Evolutionary conservation across 64 coral and sea anemone species (phyloP).

Genomic region (Montipora foliosa): DNA sequence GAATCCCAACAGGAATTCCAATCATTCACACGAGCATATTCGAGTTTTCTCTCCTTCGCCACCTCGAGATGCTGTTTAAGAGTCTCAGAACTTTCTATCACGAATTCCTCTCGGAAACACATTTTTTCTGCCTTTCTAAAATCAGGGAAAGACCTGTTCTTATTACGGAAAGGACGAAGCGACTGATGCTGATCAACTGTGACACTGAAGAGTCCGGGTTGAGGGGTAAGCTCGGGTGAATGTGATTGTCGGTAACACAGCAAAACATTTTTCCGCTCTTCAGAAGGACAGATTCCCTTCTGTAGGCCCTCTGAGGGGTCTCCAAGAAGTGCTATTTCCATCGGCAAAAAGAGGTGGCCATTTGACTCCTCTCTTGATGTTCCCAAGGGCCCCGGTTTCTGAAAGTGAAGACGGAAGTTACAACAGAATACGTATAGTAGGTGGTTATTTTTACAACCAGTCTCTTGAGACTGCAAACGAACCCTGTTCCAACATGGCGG

Average conservation of each 20-base stretch:
- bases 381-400: not conserved
- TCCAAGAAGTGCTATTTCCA: not conserved
- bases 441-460: no score
- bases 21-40: not conserved
- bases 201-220: not conserved
- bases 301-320: not conserved
- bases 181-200: not conserved
- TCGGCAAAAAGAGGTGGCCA: not conserved
- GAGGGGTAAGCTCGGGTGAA: not conserved
- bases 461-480: no score
- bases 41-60: not conserved
- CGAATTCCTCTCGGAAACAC: not conserved
- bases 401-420: not conserved
- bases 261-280: not conserved
- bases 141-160: not conserved
- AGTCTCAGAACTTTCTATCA: not conserved
- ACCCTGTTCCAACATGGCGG: no score
- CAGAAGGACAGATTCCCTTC: not conserved
- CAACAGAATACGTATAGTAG: not conserved
- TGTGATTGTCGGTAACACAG: not conserved
- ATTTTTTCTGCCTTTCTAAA: not conserved
- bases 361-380: not conserved
- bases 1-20: not conserved
- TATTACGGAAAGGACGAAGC: not conserved
- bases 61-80: not conserved